Percentiles rank a stretch among this genome's conserved stretches.
These are phyloP conservation scores for Cirrhinus mrigala DNA, from an alignment of 2,797 vertebrate species.

Conservation along the genomic window DNA sequence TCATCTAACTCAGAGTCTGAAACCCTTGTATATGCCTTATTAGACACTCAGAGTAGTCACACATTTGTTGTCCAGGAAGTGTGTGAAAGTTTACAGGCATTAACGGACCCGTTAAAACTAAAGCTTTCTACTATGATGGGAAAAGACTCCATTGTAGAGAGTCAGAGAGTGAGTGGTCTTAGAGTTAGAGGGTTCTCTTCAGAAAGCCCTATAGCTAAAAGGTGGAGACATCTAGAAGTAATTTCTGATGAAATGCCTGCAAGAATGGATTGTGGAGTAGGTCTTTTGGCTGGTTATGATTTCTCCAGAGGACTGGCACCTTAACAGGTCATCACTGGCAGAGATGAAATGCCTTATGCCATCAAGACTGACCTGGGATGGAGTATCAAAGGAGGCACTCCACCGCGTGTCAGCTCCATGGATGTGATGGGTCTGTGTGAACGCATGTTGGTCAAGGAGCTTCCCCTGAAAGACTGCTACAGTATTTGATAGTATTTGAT, in stretches of 20 bases:
- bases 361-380: neutral
- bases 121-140: neutral
- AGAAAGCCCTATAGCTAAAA: neutral
- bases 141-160: neutral
- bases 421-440: no score
- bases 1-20: neutral
- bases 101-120: neutral
- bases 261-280: neutral
- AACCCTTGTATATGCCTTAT: constrained; percentile 24
- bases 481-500: no score
- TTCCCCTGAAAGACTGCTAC: no score
- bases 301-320: neutral
- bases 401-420: neutral
- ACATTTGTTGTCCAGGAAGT: constrained; percentile 14
- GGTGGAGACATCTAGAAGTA: neutral
- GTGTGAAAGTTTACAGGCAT: neutral
- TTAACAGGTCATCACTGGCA: neutral
- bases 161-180: neutral
- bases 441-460: no score
- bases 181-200: neutral
- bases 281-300: neutral
- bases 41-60: constrained; percentile 35
- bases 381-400: neutral
- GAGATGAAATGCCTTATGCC: neutral
- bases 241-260: neutral